Evolutionary conservation across 2,888 invertebrate genomes (phyloP).

Genomic region (Drymonia ruficornis): DNA sequence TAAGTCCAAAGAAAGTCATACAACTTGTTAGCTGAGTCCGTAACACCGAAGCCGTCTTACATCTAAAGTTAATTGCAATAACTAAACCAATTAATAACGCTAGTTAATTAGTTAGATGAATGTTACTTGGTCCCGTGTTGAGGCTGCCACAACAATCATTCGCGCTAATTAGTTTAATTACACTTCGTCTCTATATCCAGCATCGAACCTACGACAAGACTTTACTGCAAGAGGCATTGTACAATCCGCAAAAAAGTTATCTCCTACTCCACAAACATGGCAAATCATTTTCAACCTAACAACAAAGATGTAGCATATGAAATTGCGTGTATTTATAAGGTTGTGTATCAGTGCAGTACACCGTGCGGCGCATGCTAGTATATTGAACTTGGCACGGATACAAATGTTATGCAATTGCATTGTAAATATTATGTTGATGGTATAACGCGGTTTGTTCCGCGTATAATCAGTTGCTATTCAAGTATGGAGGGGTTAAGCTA

Average conservation of each 20-base stretch:
- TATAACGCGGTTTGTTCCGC: slow-evolving; percentile 6
- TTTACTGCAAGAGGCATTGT: too few species aligned
- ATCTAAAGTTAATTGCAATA: too few species aligned
- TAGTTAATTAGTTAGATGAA: too few species aligned
- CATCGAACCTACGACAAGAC: not conserved
- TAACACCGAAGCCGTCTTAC: too few species aligned
- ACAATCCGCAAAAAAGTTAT: not conserved
- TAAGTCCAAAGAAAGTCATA: too few species aligned
- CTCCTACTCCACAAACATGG: not conserved
- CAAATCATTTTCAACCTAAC: slow-evolving; percentile 18
- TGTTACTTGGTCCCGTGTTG: too few species aligned
- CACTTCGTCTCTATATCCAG: not conserved
- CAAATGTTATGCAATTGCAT: slow-evolving; percentile 25
- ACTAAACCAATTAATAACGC: too few species aligned
- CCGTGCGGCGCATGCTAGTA: slow-evolving; percentile 1
- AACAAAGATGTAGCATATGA: not conserved
- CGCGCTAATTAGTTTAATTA: too few species aligned
- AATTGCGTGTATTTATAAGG: not conserved
- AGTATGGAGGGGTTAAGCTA: too few species aligned
- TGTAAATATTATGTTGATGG: slow-evolving; percentile 6
- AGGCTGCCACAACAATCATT: too few species aligned
- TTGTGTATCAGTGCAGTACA: not conserved
- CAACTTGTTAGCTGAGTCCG: too few species aligned
- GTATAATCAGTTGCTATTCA: slow-evolving; percentile 3
- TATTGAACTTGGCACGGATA: slow-evolving; percentile 28